Evolutionary conservation across 2,888 invertebrate species (phyloP).

Genomic region (Drosophila anceps): DNA sequence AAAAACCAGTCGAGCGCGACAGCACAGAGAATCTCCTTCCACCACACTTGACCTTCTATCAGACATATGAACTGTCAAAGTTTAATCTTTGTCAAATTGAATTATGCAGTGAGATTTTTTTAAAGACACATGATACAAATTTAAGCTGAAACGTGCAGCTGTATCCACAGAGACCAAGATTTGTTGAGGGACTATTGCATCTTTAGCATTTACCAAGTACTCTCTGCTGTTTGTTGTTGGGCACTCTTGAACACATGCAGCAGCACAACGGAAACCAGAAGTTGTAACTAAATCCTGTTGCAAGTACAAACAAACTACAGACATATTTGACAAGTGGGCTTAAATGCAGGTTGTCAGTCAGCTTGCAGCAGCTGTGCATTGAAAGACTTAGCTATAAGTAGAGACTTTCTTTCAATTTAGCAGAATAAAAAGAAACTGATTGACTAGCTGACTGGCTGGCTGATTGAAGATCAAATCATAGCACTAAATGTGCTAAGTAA

Average conservation of each 20-base stretch:
- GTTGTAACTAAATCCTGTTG: slow-evolving; percentile 25
- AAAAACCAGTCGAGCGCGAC: slow-evolving; percentile 63
- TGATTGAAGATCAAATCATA: not conserved
- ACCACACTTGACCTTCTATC: not conserved
- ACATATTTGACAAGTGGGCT: slow-evolving; percentile 35
- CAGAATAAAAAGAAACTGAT: not conserved
- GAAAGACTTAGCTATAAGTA: slow-evolving; percentile 7
- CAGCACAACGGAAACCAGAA: slow-evolving; percentile 29
- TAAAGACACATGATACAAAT: slow-evolving; percentile 56
- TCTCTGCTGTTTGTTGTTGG: slow-evolving; percentile 7
- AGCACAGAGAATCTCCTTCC: slow-evolving; percentile 1
- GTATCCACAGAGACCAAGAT: not conserved
- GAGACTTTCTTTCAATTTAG: not conserved
- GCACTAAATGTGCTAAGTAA: not conserved
- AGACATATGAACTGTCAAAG: slow-evolving; percentile 10
- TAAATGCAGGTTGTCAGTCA: slow-evolving; percentile 30
- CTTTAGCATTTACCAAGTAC: slow-evolving; percentile 21
- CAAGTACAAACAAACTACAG: slow-evolving; percentile 50
- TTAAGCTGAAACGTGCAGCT: slow-evolving; percentile 16
- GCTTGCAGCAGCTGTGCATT: slow-evolving; percentile 30
- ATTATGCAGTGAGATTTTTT: slow-evolving; percentile 62
- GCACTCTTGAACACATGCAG: slow-evolving; percentile 12
- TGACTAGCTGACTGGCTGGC: not conserved
- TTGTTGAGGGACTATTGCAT: slow-evolving; percentile 12
- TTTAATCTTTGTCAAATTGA: slow-evolving; percentile 55